Evolutionary conservation across 1,140 invertebrate species (phyloP).

Genomic region (Pinna nobilis): DNA sequence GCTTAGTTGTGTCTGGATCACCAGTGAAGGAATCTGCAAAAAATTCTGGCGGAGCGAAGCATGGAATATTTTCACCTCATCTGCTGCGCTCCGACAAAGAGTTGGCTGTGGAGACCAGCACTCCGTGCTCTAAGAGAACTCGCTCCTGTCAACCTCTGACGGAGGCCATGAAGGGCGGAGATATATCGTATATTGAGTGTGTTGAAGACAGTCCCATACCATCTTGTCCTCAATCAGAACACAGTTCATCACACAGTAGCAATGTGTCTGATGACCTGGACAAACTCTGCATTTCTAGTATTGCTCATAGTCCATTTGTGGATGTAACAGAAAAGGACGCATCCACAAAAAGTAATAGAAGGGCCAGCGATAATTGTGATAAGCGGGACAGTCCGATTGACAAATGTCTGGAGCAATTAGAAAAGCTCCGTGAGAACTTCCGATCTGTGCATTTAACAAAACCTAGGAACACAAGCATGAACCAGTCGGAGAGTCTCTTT

Average conservation of each 20-base stretch:
- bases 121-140: slow-evolving; percentile 51
- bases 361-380: too few species aligned
- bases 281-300: too few species aligned
- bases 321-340: not conserved
- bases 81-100: slow-evolving; percentile 5
- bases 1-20: slow-evolving; percentile 53
- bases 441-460: slow-evolving; percentile 27
- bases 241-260: not conserved
- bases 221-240: not conserved
- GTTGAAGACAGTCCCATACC: not conserved
- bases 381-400: slow-evolving; percentile 16
- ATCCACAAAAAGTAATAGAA: too few species aligned
- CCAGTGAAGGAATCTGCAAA: slow-evolving; percentile 27
- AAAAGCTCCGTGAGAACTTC: slow-evolving; percentile 44
- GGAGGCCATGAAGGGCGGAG: slow-evolving; percentile 1
- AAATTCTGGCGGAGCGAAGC: not conserved
- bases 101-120: slow-evolving; percentile 50
- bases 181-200: slow-evolving; percentile 55
- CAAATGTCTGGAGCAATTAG: slow-evolving; percentile 32
- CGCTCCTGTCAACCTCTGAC: too few species aligned
- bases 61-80: slow-evolving; percentile 3
- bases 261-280: not conserved
- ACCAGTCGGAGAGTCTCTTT: slow-evolving; percentile 45
- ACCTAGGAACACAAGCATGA: not conserved
- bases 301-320: too few species aligned